phyloP scores from a whole-genome alignment of 2,888 invertebrate genomes.

The Plagodis pulveraria region DNA sequence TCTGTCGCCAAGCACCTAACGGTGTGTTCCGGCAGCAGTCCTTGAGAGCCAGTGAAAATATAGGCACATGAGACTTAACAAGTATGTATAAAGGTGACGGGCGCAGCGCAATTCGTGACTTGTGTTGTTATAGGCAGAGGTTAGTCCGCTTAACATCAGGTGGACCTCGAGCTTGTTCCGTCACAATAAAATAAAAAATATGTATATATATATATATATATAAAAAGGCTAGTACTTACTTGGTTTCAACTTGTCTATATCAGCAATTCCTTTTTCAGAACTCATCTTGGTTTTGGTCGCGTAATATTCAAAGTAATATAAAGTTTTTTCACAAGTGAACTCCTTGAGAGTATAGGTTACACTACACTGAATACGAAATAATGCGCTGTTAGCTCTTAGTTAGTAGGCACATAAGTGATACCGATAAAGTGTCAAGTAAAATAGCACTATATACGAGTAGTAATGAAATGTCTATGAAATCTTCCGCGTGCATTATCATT shows the following conservation, averaged over 20 bases:
- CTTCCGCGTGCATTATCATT: not conserved
- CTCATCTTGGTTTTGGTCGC: constrained; percentile 11
- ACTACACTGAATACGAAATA: not conserved
- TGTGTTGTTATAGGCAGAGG: too few relatives aligned
- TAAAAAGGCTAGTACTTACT: constrained; percentile 26
- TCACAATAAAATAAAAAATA: too few relatives aligned
- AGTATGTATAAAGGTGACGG: too few relatives aligned
- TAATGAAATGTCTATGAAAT: not conserved
- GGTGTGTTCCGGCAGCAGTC: too few relatives aligned
- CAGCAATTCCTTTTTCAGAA: constrained; percentile 16
- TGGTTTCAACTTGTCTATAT: constrained; percentile 17
- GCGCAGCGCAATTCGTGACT: too few relatives aligned
- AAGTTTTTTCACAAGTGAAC: constrained; percentile 3
- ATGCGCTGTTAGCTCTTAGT: not conserved
- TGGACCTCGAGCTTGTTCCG: too few relatives aligned
- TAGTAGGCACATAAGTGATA: not conserved
- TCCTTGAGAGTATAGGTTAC: not conserved
- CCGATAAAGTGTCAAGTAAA: not conserved
- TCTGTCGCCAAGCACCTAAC: too few relatives aligned
- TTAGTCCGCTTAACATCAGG: too few relatives aligned
- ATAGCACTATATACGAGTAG: not conserved
- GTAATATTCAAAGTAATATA: not conserved
- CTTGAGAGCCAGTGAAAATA: too few relatives aligned
- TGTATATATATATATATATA: too few relatives aligned
- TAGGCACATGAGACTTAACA: too few relatives aligned